Evolutionary conservation across 2,888 invertebrate species (phyloP).

Genomic region (Andrena minutula): DNA sequence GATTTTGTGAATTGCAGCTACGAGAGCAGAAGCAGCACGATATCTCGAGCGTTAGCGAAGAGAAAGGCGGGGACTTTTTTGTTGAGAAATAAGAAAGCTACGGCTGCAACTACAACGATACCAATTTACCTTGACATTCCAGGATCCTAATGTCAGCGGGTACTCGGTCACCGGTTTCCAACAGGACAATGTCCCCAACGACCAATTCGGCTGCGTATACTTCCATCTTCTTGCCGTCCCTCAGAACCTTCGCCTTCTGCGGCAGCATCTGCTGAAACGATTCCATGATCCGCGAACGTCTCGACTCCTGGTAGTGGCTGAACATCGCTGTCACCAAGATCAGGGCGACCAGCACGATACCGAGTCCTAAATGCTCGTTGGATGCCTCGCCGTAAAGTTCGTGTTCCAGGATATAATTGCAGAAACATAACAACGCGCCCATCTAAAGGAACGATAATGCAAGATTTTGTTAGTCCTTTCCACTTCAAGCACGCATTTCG

Average conservation of each 20-base stretch:
- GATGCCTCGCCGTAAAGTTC: slow-evolving; percentile 57
- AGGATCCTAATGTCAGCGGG: slow-evolving; percentile 94
- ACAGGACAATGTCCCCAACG: slow-evolving; percentile 92
- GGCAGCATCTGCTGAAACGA: slow-evolving; percentile 93
- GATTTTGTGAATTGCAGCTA: slow-evolving; percentile 16
- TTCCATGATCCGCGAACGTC: slow-evolving; percentile 92
- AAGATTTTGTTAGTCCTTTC: not conserved
- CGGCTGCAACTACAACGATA: slow-evolving; percentile 51
- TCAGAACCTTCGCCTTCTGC: slow-evolving; percentile 88
- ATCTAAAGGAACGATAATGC: slow-evolving; percentile 76
- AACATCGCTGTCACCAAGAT: slow-evolving; percentile 88
- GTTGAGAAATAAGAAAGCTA: slow-evolving; percentile 66
- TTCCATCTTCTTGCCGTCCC: slow-evolving; percentile 88
- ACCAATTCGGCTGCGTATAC: slow-evolving; percentile 89
- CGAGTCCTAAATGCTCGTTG: slow-evolving; percentile 86
- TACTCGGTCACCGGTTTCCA: slow-evolving; percentile 92
- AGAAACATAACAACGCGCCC: slow-evolving; percentile 90
- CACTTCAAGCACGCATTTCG: no score
- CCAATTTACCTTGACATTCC: slow-evolving; percentile 86
- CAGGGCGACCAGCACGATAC: slow-evolving; percentile 87
- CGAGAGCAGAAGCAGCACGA: slow-evolving; percentile 29
- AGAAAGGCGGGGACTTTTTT: slow-evolving; percentile 64
- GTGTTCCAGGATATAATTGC: slow-evolving; percentile 86
- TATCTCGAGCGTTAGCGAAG: slow-evolving; percentile 47
- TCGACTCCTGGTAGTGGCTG: slow-evolving; percentile 88